Percentiles rank a stretch among this genome's conserved stretches.
These are phyloP conservation scores for Astyanax mexicanus DNA, from an alignment of 2,797 vertebrate species.

Conservation along the genomic window DNA sequence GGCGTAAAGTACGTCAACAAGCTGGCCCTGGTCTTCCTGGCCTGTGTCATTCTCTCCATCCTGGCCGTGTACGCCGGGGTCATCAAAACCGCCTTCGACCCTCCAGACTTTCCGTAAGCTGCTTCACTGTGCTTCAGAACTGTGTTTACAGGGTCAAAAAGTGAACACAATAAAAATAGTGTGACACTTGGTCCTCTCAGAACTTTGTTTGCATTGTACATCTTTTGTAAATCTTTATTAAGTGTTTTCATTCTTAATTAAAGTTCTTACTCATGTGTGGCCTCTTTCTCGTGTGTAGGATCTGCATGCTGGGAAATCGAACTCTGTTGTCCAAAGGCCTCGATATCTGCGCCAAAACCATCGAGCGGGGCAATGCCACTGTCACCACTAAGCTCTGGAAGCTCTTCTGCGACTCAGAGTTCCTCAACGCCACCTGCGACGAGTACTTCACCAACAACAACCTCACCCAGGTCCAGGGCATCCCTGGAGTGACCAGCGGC, in stretches of 20 bases:
- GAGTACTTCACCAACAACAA: conserved; percentile 94
- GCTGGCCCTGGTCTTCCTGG: conserved; percentile 94
- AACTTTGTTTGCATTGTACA: no score
- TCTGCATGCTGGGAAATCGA: conserved; percentile 95
- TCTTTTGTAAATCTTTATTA: no score
- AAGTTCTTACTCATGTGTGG: not conserved
- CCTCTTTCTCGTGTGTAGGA: conserved; percentile 71
- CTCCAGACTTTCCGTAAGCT: conserved; percentile 93
- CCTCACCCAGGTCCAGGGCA: conserved; percentile 91
- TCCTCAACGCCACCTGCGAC: conserved; percentile 94
- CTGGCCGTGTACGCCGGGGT: conserved; percentile 94
- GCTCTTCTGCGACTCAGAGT: conserved; percentile 92
- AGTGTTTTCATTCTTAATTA: no score
- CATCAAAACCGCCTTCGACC: conserved; percentile 93
- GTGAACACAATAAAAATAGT: no score
- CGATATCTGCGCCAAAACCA: conserved; percentile 91
- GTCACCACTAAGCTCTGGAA: conserved; percentile 93
- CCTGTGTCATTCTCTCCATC: conserved; percentile 97
- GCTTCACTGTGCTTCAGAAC: conserved; percentile 33
- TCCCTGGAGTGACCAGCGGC: conserved; percentile 92
- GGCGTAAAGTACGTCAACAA: conserved; percentile 99
- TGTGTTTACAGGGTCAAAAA: not conserved
- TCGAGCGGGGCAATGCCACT: conserved; percentile 90
- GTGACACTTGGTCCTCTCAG: no score
- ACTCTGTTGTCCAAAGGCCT: conserved; percentile 89